These are phyloP conservation scores for Bhutanitis thaidina DNA, from an alignment of 2,888 invertebrate species.

Conservation along the genomic window DNA sequence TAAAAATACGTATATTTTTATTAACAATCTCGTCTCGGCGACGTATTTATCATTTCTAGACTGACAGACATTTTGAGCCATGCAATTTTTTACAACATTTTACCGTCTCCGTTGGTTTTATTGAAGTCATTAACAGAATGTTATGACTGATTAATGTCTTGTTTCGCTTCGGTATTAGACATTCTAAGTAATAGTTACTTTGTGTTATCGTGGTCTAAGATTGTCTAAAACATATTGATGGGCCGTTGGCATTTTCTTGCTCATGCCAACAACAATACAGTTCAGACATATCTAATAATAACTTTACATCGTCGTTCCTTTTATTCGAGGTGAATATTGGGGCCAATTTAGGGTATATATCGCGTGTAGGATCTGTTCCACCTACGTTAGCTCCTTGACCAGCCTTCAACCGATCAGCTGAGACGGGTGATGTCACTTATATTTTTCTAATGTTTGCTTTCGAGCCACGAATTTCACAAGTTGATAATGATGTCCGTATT, in stretches of 20 bases:
- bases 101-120: constrained; percentile 1
- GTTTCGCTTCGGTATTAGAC: not conserved
- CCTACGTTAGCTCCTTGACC: constrained; percentile 52
- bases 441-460: constrained; percentile 50
- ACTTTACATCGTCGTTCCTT: not conserved
- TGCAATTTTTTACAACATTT: not conserved
- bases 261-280: not conserved
- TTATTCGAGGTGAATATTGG: constrained; percentile 26
- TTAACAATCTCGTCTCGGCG: constrained; percentile 29
- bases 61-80: not conserved
- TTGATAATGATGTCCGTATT: constrained; percentile 25
- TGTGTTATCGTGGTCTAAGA: constrained; percentile 11
- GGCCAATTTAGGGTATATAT: constrained; percentile 41
- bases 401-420: constrained; percentile 74
- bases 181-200: constrained; percentile 13
- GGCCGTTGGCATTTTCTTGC: not conserved
- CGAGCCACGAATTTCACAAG: constrained; percentile 24
- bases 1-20: constrained; percentile 37
- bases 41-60: constrained; percentile 24
- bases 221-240: constrained; percentile 4
- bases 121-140: constrained; percentile 15
- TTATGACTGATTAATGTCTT: constrained; percentile 12
- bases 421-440: constrained; percentile 59
- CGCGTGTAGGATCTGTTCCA: constrained; percentile 30
- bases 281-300: not conserved